Conservation (phyloP, 1,140 invertebrate species). For the Armadillidium nasatum region DNA sequence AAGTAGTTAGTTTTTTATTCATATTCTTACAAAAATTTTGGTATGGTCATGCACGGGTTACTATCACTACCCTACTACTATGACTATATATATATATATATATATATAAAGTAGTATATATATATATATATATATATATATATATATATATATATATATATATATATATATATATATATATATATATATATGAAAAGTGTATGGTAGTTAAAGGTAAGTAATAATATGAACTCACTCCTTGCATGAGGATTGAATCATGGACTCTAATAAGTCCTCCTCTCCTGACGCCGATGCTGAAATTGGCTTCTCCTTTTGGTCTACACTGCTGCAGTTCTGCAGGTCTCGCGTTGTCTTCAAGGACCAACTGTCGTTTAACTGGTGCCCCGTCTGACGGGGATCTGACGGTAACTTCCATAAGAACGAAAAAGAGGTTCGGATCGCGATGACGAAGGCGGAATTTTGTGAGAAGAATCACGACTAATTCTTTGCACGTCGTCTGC, state of each 20-base stretch:
- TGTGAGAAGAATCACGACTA: conserved; percentile 72
- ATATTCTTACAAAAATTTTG: too few species aligned
- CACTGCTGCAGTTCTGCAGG: conserved; percentile 84
- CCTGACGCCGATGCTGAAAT: conserved; percentile 79
- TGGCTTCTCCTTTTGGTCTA: conserved; percentile 83
- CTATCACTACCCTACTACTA: too few species aligned
- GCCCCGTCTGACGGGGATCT: conserved; percentile 30
- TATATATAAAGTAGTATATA: too few species aligned
- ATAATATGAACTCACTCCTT: conserved; percentile 58
- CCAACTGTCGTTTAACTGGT: conserved; percentile 31
- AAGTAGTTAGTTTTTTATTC: too few species aligned
- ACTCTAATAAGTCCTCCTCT: conserved; percentile 82
- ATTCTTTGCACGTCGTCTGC: conserved; percentile 77
- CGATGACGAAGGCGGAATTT: conserved; percentile 88
- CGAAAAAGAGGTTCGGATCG: conserved; percentile 82
- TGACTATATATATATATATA: too few species aligned
- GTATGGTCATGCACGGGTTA: too few species aligned
- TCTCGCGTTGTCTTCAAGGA: conserved; percentile 75
- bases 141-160: not conserved
- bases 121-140: too few species aligned
- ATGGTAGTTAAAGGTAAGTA: not conserved
- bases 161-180: not conserved
- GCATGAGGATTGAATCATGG: conserved; percentile 82
- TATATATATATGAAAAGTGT: not conserved
- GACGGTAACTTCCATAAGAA: conserved; percentile 79